Conservation (phyloP, 1,140 invertebrate species). For the Cylas formicarius region DNA sequence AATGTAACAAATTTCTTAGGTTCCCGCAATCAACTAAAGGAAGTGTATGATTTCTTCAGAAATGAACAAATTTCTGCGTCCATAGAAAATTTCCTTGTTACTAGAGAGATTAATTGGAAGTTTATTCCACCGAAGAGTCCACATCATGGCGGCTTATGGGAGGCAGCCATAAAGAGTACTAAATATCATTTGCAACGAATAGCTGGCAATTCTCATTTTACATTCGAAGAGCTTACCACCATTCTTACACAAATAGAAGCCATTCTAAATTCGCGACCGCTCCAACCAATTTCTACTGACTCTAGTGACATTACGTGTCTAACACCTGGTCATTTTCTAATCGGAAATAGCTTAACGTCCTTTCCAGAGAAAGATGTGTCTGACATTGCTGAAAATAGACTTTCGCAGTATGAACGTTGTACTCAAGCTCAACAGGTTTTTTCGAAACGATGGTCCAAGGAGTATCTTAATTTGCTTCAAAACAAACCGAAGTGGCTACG, state of each 20-base stretch:
- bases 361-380: slow-evolving; percentile 15
- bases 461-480: slow-evolving; percentile 34
- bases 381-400: slow-evolving; percentile 19
- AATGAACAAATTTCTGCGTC: background rate
- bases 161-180: slow-evolving; percentile 24
- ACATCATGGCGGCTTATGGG: slow-evolving; percentile 41
- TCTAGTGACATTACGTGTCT: slow-evolving; percentile 26
- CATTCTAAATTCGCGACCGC: slow-evolving; percentile 34
- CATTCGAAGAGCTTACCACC: slow-evolving; percentile 31
- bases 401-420: slow-evolving; percentile 25
- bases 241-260: slow-evolving; percentile 28
- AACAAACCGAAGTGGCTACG: slow-evolving; percentile 30
- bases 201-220: slow-evolving; percentile 21
- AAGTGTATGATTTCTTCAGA: background rate
- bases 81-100: slow-evolving; percentile 4
- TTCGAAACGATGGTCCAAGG: slow-evolving; percentile 32
- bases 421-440: slow-evolving; percentile 26
- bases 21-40: slow-evolving; percentile 33
- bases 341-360: slow-evolving; percentile 28
- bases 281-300: slow-evolving; percentile 26
- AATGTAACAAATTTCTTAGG: slow-evolving; percentile 29
- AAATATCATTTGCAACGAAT: slow-evolving; percentile 22
- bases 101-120: slow-evolving; percentile 28
- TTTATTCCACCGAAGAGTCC: slow-evolving; percentile 33
- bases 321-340: slow-evolving; percentile 41